Percentiles rank a stretch among this genome's conserved stretches.
phyloP scores from a whole-genome alignment of 1,140 invertebrate genomes.

The Drosophila athabasca region DNA sequence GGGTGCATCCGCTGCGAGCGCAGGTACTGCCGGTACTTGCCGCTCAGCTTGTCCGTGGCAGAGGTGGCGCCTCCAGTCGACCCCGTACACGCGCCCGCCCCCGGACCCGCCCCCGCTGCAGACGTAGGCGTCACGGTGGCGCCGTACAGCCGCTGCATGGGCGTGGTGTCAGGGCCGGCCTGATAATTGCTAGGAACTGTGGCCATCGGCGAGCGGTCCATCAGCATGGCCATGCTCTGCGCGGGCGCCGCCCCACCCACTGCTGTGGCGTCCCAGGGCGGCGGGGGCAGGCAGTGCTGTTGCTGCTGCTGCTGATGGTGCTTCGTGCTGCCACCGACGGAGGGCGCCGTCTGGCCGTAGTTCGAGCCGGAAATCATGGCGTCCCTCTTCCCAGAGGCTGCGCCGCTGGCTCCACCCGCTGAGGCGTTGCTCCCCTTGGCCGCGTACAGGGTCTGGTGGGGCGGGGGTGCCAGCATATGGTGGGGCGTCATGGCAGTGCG shows the following conservation, averaged over 20 bases:
- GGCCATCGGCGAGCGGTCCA: constrained; percentile 80
- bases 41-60: constrained; percentile 84
- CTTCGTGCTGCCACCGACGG: constrained; percentile 23
- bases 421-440: constrained; percentile 48
- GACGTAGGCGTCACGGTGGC: constrained; percentile 42
- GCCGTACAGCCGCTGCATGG: constrained; percentile 58
- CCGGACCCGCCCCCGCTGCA: constrained; percentile 36
- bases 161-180: constrained; percentile 81
- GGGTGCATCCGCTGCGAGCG: constrained; percentile 85
- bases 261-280: constrained; percentile 62
- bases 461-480: constrained; percentile 70
- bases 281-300: constrained; percentile 66
- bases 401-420: constrained; percentile 27
- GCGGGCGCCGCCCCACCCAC: constrained; percentile 51
- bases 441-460: constrained; percentile 57
- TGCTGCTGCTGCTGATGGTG: constrained; percentile 54
- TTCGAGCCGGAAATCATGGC: constrained; percentile 80
- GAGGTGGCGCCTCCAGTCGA: constrained; percentile 32
- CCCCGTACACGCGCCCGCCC: constrained; percentile 21
- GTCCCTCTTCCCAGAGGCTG: constrained; percentile 71
- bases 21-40: constrained; percentile 85
- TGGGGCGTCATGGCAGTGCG: constrained; percentile 81
- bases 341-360: constrained; percentile 48
- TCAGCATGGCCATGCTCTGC: constrained; percentile 55
- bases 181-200: constrained; percentile 84